These are phyloP conservation scores for Pteria penguin DNA, from an alignment of 2,888 invertebrate genomes.

Conservation along the genomic window DNA sequence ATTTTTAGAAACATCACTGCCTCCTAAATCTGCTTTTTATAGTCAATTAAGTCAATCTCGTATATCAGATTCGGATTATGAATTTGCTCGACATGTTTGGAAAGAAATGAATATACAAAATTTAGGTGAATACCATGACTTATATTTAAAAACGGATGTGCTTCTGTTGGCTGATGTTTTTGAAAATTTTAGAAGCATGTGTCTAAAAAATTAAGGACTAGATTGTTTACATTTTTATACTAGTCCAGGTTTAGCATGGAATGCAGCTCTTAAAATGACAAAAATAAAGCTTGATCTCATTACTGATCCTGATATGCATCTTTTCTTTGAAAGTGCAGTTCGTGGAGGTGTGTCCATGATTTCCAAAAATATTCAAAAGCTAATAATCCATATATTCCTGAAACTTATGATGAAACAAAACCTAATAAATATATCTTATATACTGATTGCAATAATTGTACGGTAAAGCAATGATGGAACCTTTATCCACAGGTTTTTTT, in stretches of 20 bases:
- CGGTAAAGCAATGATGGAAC: no score
- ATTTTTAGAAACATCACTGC: conserved; percentile 2
- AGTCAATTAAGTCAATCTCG: conserved; percentile 31
- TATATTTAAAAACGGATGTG: conserved; percentile 26
- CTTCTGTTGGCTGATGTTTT: conserved; percentile 21
- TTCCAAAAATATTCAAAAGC: no score
- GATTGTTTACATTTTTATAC: conserved; percentile 67
- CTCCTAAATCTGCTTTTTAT: conserved; percentile 35
- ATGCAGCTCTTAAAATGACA: conserved; percentile 65
- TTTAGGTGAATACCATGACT: conserved; percentile 28
- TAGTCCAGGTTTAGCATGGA: conserved; percentile 69
- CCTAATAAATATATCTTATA: no score
- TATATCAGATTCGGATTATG: conserved; percentile 44
- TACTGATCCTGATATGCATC: conserved; percentile 59
- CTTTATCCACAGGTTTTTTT: no score
- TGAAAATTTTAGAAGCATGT: conserved; percentile 18
- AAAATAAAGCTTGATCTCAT: conserved; percentile 61
- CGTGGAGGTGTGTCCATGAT: no score
- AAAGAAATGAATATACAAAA: neutral
- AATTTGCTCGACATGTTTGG: conserved; percentile 25
- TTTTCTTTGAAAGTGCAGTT: no score
- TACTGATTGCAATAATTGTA: no score
- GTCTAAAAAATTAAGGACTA: neutral
- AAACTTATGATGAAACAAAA: no score
- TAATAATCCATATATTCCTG: no score